Evolutionary conservation across 2,888 invertebrate genomes (phyloP).

Genomic region (Athalia rosae): DNA sequence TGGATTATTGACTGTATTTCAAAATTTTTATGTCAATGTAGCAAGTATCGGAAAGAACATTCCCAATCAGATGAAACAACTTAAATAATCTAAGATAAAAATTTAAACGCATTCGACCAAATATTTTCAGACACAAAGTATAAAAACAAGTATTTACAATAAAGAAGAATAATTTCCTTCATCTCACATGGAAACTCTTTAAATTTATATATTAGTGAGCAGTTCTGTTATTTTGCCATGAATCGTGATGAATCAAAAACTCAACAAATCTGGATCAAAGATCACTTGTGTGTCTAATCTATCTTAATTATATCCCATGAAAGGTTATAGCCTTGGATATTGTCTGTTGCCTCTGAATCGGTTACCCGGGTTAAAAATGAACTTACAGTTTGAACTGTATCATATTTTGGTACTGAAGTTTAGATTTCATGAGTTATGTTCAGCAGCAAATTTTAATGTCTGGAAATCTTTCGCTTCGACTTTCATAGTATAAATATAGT

Average conservation of each 20-base stretch:
- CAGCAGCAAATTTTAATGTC: neutral
- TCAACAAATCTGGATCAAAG: neutral
- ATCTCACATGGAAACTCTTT: conserved; percentile 1
- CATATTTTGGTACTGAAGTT: neutral
- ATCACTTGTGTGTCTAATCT: neutral
- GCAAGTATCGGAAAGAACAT: conserved; percentile 10
- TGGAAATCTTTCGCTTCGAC: neutral
- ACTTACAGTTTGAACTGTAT: conserved; percentile 10
- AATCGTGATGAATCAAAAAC: neutral
- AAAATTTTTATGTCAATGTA: neutral
- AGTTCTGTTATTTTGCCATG: neutral
- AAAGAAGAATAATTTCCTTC: neutral
- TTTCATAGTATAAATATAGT: neutral
- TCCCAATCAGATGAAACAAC: neutral
- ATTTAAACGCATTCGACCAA: conserved; percentile 23
- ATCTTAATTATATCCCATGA: conserved; percentile 1
- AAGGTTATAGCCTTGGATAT: conserved; percentile 1
- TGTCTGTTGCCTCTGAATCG: neutral
- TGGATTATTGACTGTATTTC: conserved; percentile 8
- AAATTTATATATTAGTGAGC: conserved; percentile 6
- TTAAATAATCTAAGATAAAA: conserved; percentile 1
- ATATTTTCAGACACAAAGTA: conserved; percentile 1
- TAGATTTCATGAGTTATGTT: neutral
- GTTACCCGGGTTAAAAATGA: neutral
- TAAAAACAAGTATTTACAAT: neutral